Percentiles rank a stretch among this genome's conserved stretches.
Conservation (phyloP, 2,888 invertebrate species). For the Congeria kusceri region DNA sequence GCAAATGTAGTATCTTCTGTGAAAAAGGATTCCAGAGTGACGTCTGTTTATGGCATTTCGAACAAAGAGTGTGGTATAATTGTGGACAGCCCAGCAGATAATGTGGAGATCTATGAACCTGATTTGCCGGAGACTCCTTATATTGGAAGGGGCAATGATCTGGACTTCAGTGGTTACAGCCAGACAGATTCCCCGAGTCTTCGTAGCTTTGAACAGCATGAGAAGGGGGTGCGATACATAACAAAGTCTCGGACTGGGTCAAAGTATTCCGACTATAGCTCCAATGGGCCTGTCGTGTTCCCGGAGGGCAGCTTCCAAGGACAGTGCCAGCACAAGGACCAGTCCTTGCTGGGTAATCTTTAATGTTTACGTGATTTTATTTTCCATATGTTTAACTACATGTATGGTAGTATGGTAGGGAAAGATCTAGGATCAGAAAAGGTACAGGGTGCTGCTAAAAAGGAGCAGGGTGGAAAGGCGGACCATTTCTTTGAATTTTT, state of each 20-base stretch:
- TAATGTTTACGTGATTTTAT: too few relatives aligned
- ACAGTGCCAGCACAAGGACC: conserved; percentile 84
- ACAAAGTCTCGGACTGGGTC: conserved; percentile 56
- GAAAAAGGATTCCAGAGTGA: not conserved
- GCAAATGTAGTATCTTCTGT: not conserved
- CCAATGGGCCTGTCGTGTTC: conserved; percentile 63
- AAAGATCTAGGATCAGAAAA: too few relatives aligned
- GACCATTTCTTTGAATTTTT: too few relatives aligned
- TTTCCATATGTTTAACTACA: too few relatives aligned
- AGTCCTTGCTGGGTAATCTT: conserved; percentile 77
- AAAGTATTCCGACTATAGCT: conserved; percentile 57
- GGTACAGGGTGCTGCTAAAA: too few relatives aligned
- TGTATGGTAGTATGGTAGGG: too few relatives aligned
- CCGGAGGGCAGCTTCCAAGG: conserved; percentile 85
- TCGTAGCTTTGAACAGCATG: conserved; percentile 60
- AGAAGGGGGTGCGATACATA: conserved; percentile 55
- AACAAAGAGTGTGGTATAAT: not conserved
- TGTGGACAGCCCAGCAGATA: not conserved
- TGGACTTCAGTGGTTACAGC: conserved; percentile 22
- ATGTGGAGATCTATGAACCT: not conserved
- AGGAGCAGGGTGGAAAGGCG: too few relatives aligned
- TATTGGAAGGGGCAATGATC: not conserved
- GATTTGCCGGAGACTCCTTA: not conserved
- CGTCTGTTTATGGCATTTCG: not conserved
- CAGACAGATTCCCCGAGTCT: conserved; percentile 51